phyloP scores from a whole-genome alignment of 92 coral and sea anemone genomes.

The Anthopleura xanthogrammica region DNA sequence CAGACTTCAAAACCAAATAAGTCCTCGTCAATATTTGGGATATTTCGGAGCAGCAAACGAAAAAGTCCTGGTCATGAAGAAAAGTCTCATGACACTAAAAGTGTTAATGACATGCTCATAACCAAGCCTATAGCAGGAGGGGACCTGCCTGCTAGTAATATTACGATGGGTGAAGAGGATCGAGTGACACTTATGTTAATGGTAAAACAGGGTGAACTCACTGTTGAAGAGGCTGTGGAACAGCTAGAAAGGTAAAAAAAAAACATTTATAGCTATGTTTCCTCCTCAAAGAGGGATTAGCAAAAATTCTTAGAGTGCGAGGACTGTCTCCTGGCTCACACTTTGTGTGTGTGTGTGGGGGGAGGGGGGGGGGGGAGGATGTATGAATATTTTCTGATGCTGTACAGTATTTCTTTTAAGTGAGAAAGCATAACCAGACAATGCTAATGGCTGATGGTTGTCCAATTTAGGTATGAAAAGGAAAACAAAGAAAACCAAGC shows the following conservation, averaged over 20 bases:
- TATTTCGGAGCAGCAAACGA: constrained; percentile 48
- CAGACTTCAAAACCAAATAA: constrained; percentile 54
- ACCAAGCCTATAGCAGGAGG: constrained; percentile 20
- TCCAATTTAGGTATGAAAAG: constrained; percentile 29
- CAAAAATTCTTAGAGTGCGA: no score
- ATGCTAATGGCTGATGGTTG: background rate
- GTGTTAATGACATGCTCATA: constrained; percentile 26
- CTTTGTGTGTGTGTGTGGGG: no score
- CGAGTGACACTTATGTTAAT: constrained; percentile 86
- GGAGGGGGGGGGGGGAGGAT: no score
- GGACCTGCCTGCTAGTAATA: constrained; percentile 71
- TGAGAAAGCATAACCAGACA: no score
- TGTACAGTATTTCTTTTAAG: no score
- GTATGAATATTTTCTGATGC: background rate
- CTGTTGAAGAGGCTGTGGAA: constrained; percentile 93
- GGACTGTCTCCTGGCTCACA: no score
- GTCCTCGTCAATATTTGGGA: constrained; percentile 37
- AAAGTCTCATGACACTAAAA: constrained; percentile 42
- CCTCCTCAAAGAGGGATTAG: background rate
- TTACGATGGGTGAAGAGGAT: constrained; percentile 94
- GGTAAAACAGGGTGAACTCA: constrained; percentile 95
- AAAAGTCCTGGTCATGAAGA: constrained; percentile 25
- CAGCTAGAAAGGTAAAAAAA: constrained; percentile 57
- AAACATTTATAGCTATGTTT: background rate
- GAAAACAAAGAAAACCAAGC: constrained; percentile 19